phyloP scores from a whole-genome alignment of 2,113 vertebrate species.

The Corythoichthys haematopterus region DNA sequence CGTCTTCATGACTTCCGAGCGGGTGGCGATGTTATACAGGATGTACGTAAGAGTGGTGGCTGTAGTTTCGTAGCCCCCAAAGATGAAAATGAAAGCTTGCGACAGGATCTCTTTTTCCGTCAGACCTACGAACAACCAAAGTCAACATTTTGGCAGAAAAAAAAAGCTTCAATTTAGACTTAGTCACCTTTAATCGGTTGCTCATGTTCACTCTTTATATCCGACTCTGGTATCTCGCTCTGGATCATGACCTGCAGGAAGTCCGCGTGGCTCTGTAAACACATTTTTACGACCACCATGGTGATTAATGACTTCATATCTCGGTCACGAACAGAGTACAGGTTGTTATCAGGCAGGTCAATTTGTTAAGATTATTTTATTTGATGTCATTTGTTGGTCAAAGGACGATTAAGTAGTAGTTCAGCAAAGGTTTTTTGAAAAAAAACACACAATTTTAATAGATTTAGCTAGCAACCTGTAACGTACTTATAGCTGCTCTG shows the following conservation, averaged over 20 bases:
- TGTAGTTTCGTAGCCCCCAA: conserved; percentile 60
- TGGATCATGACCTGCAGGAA: conserved; percentile 83
- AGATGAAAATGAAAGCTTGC: conserved; percentile 57
- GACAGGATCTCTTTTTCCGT: conserved; percentile 64
- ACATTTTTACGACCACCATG: not conserved
- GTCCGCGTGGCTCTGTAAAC: conserved; percentile 69
- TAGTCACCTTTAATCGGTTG: conserved; percentile 53
- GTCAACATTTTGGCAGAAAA: too few species aligned
- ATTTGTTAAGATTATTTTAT: not conserved
- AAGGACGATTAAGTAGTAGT: too few species aligned
- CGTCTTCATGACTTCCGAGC: conserved; percentile 44
- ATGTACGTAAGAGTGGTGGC: conserved; percentile 27
- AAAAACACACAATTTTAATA: too few species aligned
- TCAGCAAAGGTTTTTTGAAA: too few species aligned
- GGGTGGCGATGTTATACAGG: conserved; percentile 49
- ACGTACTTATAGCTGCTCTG: too few species aligned
- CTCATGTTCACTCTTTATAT: conserved; percentile 21
- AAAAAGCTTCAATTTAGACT: not conserved
- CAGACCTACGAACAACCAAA: conserved; percentile 41
- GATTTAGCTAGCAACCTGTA: too few species aligned
- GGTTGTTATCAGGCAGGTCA: not conserved
- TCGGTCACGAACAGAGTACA: not conserved
- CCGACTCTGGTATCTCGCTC: conserved; percentile 58
- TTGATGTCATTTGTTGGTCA: not conserved
- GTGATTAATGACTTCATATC: not conserved